A percentile compares a stretch with the other conserved stretches of the same genome.
Evolutionary conservation across 1,140 invertebrate species (phyloP).

Genomic region (Yoshiicerus persimilis): DNA sequence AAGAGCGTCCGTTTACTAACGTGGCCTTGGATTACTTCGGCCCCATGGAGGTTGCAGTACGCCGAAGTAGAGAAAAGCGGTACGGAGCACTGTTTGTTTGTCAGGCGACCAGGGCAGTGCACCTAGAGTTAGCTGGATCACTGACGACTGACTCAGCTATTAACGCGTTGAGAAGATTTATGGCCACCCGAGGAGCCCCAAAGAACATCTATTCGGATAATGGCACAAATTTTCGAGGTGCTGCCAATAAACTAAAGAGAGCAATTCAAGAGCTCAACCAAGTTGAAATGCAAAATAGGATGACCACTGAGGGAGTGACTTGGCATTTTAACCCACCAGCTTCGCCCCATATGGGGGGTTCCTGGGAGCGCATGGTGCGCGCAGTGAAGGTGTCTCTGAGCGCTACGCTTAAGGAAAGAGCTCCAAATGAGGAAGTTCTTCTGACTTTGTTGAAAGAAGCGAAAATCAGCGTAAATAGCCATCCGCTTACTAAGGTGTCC

Average conservation of each 20-base stretch:
- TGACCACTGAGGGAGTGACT: no score
- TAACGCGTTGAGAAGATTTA: no score
- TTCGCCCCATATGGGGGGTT: neutral
- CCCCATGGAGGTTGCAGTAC: no score
- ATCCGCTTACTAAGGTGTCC: constrained; percentile 42
- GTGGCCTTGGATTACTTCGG: no score
- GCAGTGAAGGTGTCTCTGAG: neutral
- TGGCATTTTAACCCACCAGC: constrained; percentile 45
- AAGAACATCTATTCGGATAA: constrained; percentile 53
- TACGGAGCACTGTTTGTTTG: no score
- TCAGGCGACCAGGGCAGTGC: no score
- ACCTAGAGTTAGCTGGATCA: no score
- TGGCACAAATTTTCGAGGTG: constrained; percentile 55
- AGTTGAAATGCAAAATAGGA: no score
- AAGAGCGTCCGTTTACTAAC: no score
- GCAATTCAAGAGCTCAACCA: no score
- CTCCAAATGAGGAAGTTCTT: neutral
- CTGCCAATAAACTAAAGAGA: neutral
- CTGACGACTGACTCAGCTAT: no score
- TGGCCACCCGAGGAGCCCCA: constrained; percentile 52
- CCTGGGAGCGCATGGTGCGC: neutral
- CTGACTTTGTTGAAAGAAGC: constrained; percentile 42
- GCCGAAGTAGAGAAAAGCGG: no score
- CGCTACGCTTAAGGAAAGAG: neutral
- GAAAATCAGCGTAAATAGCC: constrained; percentile 45